phyloP scores from a whole-genome alignment of 2,113 vertebrate genomes.

The Charadrius vociferus region DNA sequence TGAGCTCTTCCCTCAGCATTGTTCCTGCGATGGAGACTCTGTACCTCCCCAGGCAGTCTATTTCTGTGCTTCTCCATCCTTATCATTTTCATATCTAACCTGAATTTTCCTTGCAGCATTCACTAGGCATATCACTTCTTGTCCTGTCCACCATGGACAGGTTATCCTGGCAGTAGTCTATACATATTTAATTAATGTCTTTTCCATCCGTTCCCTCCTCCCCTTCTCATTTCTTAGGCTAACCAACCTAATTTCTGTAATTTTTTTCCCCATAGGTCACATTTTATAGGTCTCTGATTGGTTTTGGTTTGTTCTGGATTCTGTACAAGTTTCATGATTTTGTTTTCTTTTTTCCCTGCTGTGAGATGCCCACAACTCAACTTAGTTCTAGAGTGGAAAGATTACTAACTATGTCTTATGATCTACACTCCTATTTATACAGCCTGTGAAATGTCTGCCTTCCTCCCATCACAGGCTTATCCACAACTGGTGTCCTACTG shows the following conservation, averaged over 20 bases:
- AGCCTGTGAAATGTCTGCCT: not conserved
- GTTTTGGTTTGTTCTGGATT: not conserved
- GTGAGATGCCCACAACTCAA: not conserved
- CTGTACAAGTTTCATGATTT: not conserved
- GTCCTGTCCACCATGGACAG: not conserved
- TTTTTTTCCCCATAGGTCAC: fast-evolving
- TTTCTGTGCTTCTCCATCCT: slow-evolving; percentile 1
- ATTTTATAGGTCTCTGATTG: not conserved
- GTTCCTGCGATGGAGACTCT: not conserved
- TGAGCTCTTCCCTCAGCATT: not conserved
- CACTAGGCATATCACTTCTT: not conserved
- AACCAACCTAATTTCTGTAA: not conserved
- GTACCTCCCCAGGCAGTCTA: not conserved
- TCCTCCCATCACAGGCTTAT: not conserved
- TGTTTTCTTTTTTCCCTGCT: not conserved
- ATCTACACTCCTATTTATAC: not conserved
- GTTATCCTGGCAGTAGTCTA: not conserved
- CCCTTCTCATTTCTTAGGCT: not conserved
- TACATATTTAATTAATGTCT: not conserved
- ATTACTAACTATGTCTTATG: not conserved
- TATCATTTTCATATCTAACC: not conserved
- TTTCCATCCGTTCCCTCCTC: not conserved
- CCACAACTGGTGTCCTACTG: not conserved
- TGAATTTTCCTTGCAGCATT: slow-evolving; percentile 16
- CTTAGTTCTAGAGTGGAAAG: not conserved